phyloP scores from a whole-genome alignment of 2,888 invertebrate genomes.

The Epicampocera succincta region DNA sequence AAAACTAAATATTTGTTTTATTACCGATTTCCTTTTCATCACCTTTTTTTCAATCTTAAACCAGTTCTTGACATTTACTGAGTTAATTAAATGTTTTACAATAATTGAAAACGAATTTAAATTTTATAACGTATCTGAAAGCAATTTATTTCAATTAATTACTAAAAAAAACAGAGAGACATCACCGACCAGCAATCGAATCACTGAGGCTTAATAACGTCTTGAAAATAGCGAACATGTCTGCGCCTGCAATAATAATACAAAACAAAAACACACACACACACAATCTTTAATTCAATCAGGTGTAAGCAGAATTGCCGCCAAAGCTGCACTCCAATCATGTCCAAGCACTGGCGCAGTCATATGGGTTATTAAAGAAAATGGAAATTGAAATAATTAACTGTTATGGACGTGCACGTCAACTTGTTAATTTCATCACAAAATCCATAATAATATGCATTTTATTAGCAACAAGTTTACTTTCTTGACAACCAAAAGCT shows the following conservation, averaged over 20 bases:
- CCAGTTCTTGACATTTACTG: slow-evolving; percentile 28
- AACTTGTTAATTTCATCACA: slow-evolving; percentile 53
- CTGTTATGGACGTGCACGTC: slow-evolving; percentile 44
- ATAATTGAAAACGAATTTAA: slow-evolving; percentile 33
- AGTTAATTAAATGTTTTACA: slow-evolving; percentile 16
- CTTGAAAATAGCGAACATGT: slow-evolving; percentile 21
- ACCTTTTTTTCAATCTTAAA: slow-evolving; percentile 8
- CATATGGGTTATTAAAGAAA: slow-evolving; percentile 14
- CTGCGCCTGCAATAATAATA: neutral
- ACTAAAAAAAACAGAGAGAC: slow-evolving; percentile 8
- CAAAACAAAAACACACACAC: too few relatives aligned
- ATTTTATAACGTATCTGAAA: slow-evolving; percentile 23
- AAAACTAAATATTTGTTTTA: slow-evolving; percentile 20
- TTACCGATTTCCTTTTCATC: slow-evolving; percentile 13
- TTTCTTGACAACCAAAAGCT: slow-evolving; percentile 7
- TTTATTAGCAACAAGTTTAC: slow-evolving; percentile 46
- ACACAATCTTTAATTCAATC: slow-evolving; percentile 28
- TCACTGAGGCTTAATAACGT: slow-evolving; percentile 1
- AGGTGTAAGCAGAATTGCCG: slow-evolving; percentile 28
- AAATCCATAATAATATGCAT: slow-evolving; percentile 29
- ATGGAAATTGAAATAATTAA: slow-evolving; percentile 54
- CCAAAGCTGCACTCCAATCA: slow-evolving; percentile 27
- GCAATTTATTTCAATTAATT: slow-evolving; percentile 39
- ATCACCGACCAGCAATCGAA: slow-evolving; percentile 2
- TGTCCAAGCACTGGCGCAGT: slow-evolving; percentile 2